Evolutionary conservation across 1,140 invertebrate species (phyloP).

Genomic region (Orchesella cincta): DNA sequence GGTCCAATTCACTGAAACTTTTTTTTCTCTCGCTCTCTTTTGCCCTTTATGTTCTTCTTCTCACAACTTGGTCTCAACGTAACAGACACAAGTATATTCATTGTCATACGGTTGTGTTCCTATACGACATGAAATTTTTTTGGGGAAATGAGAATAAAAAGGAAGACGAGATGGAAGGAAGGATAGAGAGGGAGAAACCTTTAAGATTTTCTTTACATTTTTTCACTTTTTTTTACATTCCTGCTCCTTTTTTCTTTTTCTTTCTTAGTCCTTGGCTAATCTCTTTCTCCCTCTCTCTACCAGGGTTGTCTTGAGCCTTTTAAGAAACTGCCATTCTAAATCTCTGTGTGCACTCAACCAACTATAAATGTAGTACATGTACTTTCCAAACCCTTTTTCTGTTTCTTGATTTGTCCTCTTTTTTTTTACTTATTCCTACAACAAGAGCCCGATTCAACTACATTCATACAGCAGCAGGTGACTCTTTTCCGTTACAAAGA

Average conservation of each 20-base stretch:
- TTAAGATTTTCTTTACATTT: background rate
- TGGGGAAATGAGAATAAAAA: background rate
- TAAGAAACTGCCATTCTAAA: slow-evolving; percentile 29
- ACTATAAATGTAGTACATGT: slow-evolving; percentile 21
- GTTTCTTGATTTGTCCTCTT: slow-evolving; percentile 28
- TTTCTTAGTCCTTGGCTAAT: slow-evolving; percentile 13
- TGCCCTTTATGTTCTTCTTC: background rate
- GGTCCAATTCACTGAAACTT: slow-evolving; percentile 9
- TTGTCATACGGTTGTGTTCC: background rate
- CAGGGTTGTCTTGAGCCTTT: slow-evolving; percentile 22
- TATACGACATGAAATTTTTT: too few relatives aligned
- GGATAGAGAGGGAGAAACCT: background rate
- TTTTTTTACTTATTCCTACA: background rate
- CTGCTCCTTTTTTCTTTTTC: background rate
- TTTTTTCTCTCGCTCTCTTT: background rate
- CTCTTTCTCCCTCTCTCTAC: background rate
- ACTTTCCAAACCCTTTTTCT: slow-evolving; percentile 27
- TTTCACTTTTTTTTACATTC: background rate
- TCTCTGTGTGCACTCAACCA: slow-evolving; percentile 27
- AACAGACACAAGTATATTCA: too few relatives aligned
- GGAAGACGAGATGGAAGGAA: background rate
- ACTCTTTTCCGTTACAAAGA: too few relatives aligned
- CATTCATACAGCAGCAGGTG: too few relatives aligned
- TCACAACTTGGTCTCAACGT: too few relatives aligned
- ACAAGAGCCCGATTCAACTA: too few relatives aligned